These are phyloP conservation scores for Podiceps cristatus DNA, from an alignment of 2,113 vertebrate genomes.

Conservation along the genomic window DNA sequence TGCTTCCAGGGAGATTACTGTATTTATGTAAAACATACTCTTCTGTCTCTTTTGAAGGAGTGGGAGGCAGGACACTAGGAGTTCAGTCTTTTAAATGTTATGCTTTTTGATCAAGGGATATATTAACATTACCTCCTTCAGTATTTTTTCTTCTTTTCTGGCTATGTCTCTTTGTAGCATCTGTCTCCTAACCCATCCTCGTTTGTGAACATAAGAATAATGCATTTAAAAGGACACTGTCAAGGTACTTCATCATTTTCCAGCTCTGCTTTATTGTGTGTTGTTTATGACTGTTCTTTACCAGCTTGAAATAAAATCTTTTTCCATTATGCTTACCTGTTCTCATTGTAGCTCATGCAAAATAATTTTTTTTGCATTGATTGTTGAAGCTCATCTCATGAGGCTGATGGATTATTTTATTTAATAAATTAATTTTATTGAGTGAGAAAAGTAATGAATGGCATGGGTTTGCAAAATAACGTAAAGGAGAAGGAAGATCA, in stretches of 20 bases:
- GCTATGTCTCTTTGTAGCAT: constrained; percentile 6
- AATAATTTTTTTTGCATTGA: no score
- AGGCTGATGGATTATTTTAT: not conserved
- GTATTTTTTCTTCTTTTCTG: constrained; percentile 22
- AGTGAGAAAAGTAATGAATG: not conserved
- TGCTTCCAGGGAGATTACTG: not conserved
- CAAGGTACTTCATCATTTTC: not conserved
- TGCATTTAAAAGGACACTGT: constrained; percentile 38
- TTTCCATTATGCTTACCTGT: not conserved
- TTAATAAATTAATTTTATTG: not conserved
- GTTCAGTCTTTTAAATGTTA: not conserved
- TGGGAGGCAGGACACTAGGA: not conserved
- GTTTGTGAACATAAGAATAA: constrained; percentile 27
- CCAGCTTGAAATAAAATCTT: constrained; percentile 1
- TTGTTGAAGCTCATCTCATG: not conserved
- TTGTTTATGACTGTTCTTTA: not conserved
- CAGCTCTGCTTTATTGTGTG: constrained; percentile 20
- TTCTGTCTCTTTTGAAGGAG: not conserved
- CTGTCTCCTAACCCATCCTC: constrained; percentile 16
- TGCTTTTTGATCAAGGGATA: not conserved
- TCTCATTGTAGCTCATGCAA: not conserved
- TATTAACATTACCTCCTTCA: not conserved
- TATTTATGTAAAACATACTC: not conserved
- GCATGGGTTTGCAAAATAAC: not conserved
- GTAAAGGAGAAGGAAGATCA: not conserved